A percentile compares a stretch with the other conserved stretches of the same genome.
Conservation (phyloP, 2,888 invertebrate genomes). For the Synanthedon tipuliformis region DNA sequence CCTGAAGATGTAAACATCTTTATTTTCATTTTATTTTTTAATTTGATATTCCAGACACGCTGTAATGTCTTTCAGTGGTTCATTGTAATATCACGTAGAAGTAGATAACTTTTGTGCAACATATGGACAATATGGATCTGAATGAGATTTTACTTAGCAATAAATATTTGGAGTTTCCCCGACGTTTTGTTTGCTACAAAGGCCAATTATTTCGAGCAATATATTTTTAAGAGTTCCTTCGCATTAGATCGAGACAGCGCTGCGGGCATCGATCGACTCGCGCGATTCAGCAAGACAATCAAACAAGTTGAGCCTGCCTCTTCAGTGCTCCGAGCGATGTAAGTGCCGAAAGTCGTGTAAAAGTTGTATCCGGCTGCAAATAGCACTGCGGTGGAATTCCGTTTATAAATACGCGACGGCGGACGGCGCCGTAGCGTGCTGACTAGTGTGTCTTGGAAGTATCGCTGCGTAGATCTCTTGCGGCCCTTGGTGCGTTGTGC, state of each 20-base stretch:
- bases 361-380: slow-evolving; percentile 65
- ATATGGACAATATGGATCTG: too few relatives aligned
- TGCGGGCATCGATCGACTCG: slow-evolving; percentile 41
- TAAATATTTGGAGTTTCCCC: too few relatives aligned
- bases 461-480: slow-evolving; percentile 13
- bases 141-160: too few relatives aligned
- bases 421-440: slow-evolving; percentile 15
- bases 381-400: slow-evolving; percentile 50
- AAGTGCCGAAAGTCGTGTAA: slow-evolving; percentile 69
- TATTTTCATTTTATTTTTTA: too few relatives aligned
- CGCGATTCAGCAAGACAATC: slow-evolving; percentile 48
- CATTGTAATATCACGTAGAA: too few relatives aligned
- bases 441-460: slow-evolving; percentile 1
- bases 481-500: background rate
- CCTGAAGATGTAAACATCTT: too few relatives aligned
- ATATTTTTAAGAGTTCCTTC: slow-evolving; percentile 29
- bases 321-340: slow-evolving; percentile 65
- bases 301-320: slow-evolving; percentile 35
- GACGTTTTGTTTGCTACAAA: too few relatives aligned
- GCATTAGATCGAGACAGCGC: slow-evolving; percentile 26
- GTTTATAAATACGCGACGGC: slow-evolving; percentile 62
- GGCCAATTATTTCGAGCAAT: slow-evolving; percentile 35
- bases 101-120: too few relatives aligned
- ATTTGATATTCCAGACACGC: too few relatives aligned
- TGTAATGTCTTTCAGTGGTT: too few relatives aligned